Evolutionary conservation across 2,888 invertebrate species (phyloP).

Genomic region (Sphaerophoria rueppellii): DNA sequence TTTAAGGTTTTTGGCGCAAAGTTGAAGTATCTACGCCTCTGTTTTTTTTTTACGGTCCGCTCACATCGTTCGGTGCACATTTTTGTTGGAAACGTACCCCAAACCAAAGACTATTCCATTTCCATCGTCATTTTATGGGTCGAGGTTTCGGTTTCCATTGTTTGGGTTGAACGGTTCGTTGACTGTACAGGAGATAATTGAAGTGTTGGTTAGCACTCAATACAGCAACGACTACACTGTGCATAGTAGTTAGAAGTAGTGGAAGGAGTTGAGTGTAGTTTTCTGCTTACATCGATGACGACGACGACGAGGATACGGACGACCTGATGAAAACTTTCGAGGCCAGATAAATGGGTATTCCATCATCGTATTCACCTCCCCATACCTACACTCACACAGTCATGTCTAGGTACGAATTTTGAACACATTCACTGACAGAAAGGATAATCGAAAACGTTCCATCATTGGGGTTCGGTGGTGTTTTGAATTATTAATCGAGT

Average conservation of each 20-base stretch:
- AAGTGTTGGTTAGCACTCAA: constrained; percentile 63
- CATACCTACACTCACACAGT: not conserved
- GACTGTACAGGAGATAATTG: constrained; percentile 70
- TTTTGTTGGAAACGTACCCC: no score
- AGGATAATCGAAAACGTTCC: constrained; percentile 43
- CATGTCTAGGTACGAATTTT: not conserved
- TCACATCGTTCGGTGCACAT: no score
- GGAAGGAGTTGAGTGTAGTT: constrained; percentile 6
- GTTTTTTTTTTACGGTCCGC: not conserved
- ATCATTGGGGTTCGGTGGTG: constrained; percentile 21
- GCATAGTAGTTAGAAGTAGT: not conserved
- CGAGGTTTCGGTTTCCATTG: constrained; percentile 71
- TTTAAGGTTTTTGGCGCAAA: constrained; percentile 66
- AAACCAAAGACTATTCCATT: constrained; percentile 18
- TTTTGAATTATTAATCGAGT: constrained; percentile 62
- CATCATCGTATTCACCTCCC: constrained; percentile 13
- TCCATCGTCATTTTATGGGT: constrained; percentile 62
- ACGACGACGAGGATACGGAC: no score
- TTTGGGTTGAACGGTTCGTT: constrained; percentile 73
- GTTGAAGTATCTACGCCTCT: constrained; percentile 26
- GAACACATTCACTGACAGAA: not conserved
- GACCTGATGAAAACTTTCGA: constrained; percentile 40
- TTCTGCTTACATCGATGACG: not conserved
- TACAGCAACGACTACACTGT: not conserved
- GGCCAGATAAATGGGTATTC: constrained; percentile 18